A percentile compares a stretch with the other conserved stretches of the same genome.
Conservation (phyloP, 2,113 vertebrate species). For the Anoplopoma fimbria region DNA sequence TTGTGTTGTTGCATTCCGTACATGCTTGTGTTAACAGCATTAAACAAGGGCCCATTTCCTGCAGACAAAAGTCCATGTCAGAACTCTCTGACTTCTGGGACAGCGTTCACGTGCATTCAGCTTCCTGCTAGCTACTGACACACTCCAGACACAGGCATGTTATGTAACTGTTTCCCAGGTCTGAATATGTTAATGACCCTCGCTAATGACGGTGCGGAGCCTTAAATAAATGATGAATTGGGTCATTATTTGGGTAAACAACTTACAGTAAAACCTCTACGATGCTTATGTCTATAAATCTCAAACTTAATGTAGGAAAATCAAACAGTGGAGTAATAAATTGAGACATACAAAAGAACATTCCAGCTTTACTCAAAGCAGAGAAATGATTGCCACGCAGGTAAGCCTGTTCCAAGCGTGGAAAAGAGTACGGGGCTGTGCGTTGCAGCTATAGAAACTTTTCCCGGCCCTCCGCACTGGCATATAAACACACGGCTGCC, state of each 20-base stretch:
- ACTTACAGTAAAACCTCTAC: conserved; percentile 12
- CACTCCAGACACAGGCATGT: conserved; percentile 40
- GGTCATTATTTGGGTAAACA: conserved; percentile 50
- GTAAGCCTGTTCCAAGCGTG: conserved; percentile 37
- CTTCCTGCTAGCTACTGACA: conserved; percentile 43
- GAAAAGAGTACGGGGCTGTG: conserved; percentile 18
- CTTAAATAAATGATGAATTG: conserved; percentile 24
- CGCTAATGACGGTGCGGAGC: background rate
- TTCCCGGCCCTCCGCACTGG: conserved; percentile 55
- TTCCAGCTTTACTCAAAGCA: conserved; percentile 21
- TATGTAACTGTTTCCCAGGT: conserved; percentile 33
- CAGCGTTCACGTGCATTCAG: conserved; percentile 37
- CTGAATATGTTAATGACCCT: conserved; percentile 32
- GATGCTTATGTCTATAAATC: conserved; percentile 16
- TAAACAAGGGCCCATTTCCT: conserved; percentile 77
- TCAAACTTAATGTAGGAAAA: conserved; percentile 14
- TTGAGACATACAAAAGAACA: background rate
- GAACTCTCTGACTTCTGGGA: conserved; percentile 33
- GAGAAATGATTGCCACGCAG: conserved; percentile 25
- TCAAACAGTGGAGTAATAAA: conserved; percentile 11
- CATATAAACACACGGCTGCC: conserved; percentile 68
- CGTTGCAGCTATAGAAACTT: background rate
- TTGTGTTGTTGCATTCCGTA: conserved; percentile 82
- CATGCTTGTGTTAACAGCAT: conserved; percentile 81
- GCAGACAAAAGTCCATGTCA: conserved; percentile 68